phyloP scores from a whole-genome alignment of 2,888 invertebrate species.

The Augochlorella aurata region DNA sequence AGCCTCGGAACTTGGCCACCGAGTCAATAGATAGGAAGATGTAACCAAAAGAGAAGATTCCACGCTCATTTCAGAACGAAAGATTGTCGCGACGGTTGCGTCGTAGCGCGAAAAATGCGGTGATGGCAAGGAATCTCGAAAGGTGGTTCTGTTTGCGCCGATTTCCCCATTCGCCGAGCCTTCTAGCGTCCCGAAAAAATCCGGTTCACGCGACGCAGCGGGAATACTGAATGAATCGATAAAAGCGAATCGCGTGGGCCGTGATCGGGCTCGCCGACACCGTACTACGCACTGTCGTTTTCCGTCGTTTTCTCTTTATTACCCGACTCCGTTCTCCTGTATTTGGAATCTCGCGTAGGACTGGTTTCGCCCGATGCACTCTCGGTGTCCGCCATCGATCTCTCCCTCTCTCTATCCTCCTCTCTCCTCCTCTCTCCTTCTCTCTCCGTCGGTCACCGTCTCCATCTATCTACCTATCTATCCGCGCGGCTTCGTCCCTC shows the following conservation, averaged over 20 bases:
- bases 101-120: no score
- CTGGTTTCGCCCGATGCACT: conserved; percentile 39
- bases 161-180: neutral
- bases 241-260: conserved; percentile 67
- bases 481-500: neutral
- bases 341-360: conserved; percentile 59
- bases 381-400: conserved; percentile 1
- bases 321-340: conserved; percentile 43
- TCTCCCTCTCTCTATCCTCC: neutral
- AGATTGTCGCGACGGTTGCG: no score
- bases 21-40: no score
- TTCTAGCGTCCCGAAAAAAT: conserved; percentile 8
- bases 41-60: no score
- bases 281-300: conserved; percentile 61
- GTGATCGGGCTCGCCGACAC: conserved; percentile 65
- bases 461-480: no score
- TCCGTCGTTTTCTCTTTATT: conserved; percentile 58
- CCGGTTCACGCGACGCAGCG: conserved; percentile 20
- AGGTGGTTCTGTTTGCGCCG: neutral
- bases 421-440: no score
- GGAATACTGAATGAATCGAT: conserved; percentile 69
- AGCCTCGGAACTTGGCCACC: no score
- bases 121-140: neutral
- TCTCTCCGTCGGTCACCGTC: neutral
- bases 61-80: no score